phyloP scores from a whole-genome alignment of 2,888 invertebrate genomes.

The Pseudococcus longispinus region DNA sequence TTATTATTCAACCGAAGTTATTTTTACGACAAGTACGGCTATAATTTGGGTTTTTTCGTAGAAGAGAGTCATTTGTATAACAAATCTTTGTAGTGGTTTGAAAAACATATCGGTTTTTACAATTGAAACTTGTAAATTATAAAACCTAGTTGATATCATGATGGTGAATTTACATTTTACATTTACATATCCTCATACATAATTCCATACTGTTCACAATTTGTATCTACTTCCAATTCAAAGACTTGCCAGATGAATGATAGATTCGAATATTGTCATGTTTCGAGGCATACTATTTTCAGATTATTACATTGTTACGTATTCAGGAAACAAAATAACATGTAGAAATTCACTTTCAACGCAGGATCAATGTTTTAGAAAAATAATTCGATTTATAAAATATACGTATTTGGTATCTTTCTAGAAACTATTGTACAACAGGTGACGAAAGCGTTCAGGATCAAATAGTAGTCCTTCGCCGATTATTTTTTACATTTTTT shows the following conservation, averaged over 20 bases:
- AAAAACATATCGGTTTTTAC: background rate
- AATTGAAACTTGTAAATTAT: conserved; percentile 34
- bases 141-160: conserved; percentile 13
- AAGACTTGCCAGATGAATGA: background rate
- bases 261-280: background rate
- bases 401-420: no score
- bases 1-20: background rate
- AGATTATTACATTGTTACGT: background rate
- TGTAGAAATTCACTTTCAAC: background rate
- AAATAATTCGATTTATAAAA: background rate
- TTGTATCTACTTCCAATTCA: background rate
- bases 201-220: background rate
- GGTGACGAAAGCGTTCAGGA: no score
- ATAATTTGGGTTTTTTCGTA: background rate
- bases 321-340: background rate
- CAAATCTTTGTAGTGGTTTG: background rate
- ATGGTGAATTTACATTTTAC: conserved; percentile 39
- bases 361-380: background rate
- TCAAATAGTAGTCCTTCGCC: no score
- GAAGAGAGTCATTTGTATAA: conserved; percentile 45
- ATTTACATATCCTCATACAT: conserved; percentile 44
- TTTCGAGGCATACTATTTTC: background rate
- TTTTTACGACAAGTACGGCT: background rate
- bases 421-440: no score
- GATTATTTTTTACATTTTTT: background rate